A percentile compares a stretch with the other conserved stretches of the same genome.
Conservation (phyloP, 2,797 vertebrate genomes). For the Thaleichthys pacificus region DNA sequence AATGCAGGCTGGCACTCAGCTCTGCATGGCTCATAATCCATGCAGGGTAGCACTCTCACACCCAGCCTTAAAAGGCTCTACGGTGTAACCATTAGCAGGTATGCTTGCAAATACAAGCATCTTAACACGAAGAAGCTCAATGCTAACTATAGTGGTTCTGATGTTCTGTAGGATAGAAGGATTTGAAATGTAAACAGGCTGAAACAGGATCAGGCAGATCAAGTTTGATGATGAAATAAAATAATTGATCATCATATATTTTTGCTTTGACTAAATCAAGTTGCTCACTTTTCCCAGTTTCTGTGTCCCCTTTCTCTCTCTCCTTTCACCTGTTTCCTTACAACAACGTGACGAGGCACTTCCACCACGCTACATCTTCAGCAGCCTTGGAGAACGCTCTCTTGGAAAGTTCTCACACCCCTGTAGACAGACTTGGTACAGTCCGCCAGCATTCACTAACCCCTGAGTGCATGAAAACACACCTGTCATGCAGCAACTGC, state of each 20-base stretch:
- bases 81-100: neutral
- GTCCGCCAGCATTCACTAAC: neutral
- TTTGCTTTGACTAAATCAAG: no score
- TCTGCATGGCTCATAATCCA: neutral
- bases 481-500: neutral
- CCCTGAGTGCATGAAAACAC: neutral
- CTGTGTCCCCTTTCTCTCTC: neutral
- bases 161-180: neutral
- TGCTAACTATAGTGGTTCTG: neutral
- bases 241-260: no score
- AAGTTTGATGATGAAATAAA: no score
- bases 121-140: neutral
- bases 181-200: no score
- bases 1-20: slow-evolving; percentile 6
- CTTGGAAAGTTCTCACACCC: slow-evolving; percentile 9
- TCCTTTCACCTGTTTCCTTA: neutral
- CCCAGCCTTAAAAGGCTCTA: no score
- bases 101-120: neutral
- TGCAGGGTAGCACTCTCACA: neutral
- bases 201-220: no score
- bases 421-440: neutral
- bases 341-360: neutral
- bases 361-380: neutral
- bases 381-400: neutral
- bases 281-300: no score